Conservation (phyloP, 2,113 vertebrate species). For the Chloebia gouldiae region DNA sequence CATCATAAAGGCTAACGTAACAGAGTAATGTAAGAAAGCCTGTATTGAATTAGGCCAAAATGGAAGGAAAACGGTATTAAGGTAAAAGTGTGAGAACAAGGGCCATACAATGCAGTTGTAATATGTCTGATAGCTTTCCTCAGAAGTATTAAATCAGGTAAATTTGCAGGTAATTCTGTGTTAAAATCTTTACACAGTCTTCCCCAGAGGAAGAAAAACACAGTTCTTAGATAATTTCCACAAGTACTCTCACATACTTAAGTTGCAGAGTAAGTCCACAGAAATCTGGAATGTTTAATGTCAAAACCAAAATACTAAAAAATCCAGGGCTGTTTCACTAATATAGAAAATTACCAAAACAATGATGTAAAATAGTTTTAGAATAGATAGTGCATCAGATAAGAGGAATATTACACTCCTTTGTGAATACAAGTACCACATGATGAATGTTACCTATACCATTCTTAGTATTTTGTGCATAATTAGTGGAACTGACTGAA, state of each 20-base stretch:
- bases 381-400: neutral
- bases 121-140: neutral
- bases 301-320: neutral
- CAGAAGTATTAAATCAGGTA: neutral
- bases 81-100: neutral
- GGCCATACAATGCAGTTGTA: neutral
- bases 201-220: neutral
- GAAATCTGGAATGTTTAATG: neutral
- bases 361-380: neutral
- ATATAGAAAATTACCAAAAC: neutral
- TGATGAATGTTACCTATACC: neutral
- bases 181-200: neutral
- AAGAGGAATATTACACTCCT: neutral
- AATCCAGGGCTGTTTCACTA: neutral
- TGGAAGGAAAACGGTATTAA: neutral
- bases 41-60: neutral
- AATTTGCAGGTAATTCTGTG: neutral
- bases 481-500: neutral
- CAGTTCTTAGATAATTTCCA: neutral
- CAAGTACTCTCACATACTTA: rapidly evolving
- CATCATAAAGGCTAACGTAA: neutral
- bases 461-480: neutral
- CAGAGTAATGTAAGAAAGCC: neutral
- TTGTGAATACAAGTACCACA: neutral
- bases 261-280: neutral